Conservation (phyloP, 2,888 invertebrate species). For the Lepidocyrtinus sp. region DNA sequence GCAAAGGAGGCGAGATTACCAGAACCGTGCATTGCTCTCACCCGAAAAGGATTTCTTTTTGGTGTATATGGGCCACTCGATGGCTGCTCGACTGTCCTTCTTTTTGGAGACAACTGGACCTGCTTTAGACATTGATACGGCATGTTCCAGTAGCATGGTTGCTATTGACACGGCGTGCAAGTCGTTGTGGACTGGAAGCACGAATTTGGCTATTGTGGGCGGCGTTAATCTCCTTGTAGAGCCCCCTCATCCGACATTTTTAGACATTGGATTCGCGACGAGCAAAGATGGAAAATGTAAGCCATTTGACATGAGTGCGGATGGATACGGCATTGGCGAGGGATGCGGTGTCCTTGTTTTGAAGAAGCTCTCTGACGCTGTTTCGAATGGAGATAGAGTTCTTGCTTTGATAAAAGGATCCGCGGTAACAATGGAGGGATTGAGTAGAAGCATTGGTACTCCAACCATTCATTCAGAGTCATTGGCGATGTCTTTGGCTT, state of each 20-base stretch:
- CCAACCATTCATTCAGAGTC: conserved; percentile 38
- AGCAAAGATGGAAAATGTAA: conserved; percentile 10
- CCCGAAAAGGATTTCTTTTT: neutral
- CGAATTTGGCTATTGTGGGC: neutral
- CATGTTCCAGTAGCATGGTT: neutral
- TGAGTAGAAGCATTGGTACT: conserved; percentile 16
- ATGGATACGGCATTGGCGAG: neutral
- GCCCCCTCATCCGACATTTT: neutral
- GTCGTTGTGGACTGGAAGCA: neutral
- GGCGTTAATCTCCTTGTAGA: conserved; percentile 9
- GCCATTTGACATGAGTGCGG: neutral
- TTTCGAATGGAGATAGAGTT: neutral
- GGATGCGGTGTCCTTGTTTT: conserved; percentile 4
- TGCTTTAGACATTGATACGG: neutral
- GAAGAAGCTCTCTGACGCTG: conserved; percentile 9
- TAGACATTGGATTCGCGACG: neutral
- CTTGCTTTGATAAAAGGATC: conserved; percentile 9
- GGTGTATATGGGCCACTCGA: neutral
- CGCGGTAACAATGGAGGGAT: neutral
- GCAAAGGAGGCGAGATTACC: conserved; percentile 28
- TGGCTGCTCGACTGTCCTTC: neutral
- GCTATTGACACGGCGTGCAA: conserved; percentile 6
- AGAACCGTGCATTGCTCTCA: neutral
- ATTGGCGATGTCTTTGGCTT: conserved; percentile 40
- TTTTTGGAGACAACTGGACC: neutral